These are phyloP conservation scores for Gnatocerus cornutus DNA, from an alignment of 2,888 invertebrate genomes.

Conservation along the genomic window DNA sequence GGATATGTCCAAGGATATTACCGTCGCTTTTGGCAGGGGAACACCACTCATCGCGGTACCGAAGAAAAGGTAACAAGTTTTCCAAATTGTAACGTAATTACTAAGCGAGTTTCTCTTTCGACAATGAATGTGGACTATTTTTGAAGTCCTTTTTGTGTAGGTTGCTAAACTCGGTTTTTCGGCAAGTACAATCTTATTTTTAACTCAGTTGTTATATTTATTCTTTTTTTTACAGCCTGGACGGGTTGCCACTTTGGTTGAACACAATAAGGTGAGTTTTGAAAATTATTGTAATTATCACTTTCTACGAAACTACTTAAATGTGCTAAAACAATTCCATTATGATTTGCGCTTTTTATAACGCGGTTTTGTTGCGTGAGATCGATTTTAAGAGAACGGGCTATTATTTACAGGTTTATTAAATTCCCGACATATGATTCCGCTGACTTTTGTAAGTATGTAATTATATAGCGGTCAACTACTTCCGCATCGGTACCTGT, in stretches of 20 bases:
- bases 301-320: slow-evolving; percentile 9
- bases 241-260: slow-evolving; percentile 89
- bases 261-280: slow-evolving; percentile 83
- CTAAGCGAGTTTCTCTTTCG: not conserved
- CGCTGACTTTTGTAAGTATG: slow-evolving; percentile 27
- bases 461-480: slow-evolving; percentile 20
- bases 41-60: slow-evolving; percentile 86
- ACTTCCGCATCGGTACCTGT: slow-evolving; percentile 22
- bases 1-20: slow-evolving; percentile 89
- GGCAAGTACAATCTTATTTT: slow-evolving; percentile 36
- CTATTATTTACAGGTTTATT: slow-evolving; percentile 27
- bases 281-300: slow-evolving; percentile 3
- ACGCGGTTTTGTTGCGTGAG: not conserved
- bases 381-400: slow-evolving; percentile 21
- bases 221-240: slow-evolving; percentile 85
- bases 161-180: slow-evolving; percentile 32
- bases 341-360: not conserved
- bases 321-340: slow-evolving; percentile 5
- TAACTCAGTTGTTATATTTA: slow-evolving; percentile 54
- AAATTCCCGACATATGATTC: slow-evolving; percentile 27
- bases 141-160: slow-evolving; percentile 17
- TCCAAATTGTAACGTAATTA: no score
- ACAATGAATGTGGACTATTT: not conserved
- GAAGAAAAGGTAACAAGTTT: slow-evolving; percentile 76
- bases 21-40: slow-evolving; percentile 95